Evolutionary conservation across 1,140 invertebrate species (phyloP).

Genomic region (Drosophila rufa): DNA sequence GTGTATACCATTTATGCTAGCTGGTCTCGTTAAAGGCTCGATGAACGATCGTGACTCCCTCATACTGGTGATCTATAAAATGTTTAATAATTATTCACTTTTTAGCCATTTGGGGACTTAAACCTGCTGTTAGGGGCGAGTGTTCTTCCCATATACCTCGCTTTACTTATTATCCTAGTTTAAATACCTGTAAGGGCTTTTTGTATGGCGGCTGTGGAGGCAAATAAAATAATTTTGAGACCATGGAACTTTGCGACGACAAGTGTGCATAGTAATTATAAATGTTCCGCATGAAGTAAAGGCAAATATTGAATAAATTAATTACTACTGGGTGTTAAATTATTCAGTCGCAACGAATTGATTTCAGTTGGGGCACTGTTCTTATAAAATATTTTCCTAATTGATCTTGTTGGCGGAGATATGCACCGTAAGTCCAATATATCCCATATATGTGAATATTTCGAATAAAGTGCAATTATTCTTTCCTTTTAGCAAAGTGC

Average conservation of each 20-base stretch:
- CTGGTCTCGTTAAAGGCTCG: not conserved
- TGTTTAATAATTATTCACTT: not conserved
- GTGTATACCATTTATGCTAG: not conserved
- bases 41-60: constrained; percentile 1
- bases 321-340: too few species aligned
- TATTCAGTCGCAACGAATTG: too few species aligned
- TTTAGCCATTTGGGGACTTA: not conserved
- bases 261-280: not conserved
- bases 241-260: not conserved
- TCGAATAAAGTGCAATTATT: too few species aligned
- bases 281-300: not conserved
- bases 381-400: too few species aligned
- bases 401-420: too few species aligned
- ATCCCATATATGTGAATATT: too few species aligned
- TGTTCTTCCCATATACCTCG: constrained; percentile 83
- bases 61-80: not conserved
- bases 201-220: constrained; percentile 93
- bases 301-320: not conserved
- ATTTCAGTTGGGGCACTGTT: too few species aligned
- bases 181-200: constrained; percentile 90
- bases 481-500: too few species aligned
- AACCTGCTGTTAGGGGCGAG: not conserved
- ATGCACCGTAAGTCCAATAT: too few species aligned
- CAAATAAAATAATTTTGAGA: constrained; percentile 92
- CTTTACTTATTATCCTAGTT: constrained; percentile 92